Evolutionary conservation across 1,140 invertebrate species (phyloP).

Genomic region (Ceratoteleas bidentatus): DNA sequence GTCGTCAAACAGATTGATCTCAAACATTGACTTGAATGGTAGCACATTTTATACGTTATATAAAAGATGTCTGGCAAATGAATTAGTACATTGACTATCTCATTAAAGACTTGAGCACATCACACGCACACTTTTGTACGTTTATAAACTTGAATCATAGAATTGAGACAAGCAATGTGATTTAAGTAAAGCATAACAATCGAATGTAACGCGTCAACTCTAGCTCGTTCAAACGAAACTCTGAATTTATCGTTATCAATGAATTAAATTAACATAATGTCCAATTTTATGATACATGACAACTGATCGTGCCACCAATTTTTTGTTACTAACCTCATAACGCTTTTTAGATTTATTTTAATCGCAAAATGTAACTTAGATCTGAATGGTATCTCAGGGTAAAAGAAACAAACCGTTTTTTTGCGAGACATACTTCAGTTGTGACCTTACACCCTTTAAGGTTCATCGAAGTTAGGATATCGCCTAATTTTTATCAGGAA

Average conservation of each 20-base stretch:
- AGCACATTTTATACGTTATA: constrained; percentile 9
- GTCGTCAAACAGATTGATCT: too few relatives aligned
- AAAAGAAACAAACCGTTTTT: too few relatives aligned
- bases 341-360: constrained; percentile 25
- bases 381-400: not conserved
- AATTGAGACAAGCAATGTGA: not conserved
- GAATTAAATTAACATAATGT: constrained; percentile 62
- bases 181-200: constrained; percentile 6
- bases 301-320: constrained; percentile 58
- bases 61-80: too few relatives aligned
- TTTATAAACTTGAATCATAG: constrained; percentile 11
- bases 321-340: constrained; percentile 41
- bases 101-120: too few relatives aligned
- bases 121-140: too few relatives aligned
- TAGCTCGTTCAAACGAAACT: constrained; percentile 46
- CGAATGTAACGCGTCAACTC: constrained; percentile 56
- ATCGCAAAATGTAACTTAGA: constrained; percentile 3
- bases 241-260: constrained; percentile 56
- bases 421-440: too few relatives aligned
- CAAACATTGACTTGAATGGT: constrained; percentile 33
- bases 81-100: too few relatives aligned
- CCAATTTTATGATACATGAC: constrained; percentile 64
- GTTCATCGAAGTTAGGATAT: too few relatives aligned
- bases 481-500: too few relatives aligned
- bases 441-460: too few relatives aligned